phyloP scores from a whole-genome alignment of 2,888 invertebrate species.

The Caenorhabditis zanzibari region DNA sequence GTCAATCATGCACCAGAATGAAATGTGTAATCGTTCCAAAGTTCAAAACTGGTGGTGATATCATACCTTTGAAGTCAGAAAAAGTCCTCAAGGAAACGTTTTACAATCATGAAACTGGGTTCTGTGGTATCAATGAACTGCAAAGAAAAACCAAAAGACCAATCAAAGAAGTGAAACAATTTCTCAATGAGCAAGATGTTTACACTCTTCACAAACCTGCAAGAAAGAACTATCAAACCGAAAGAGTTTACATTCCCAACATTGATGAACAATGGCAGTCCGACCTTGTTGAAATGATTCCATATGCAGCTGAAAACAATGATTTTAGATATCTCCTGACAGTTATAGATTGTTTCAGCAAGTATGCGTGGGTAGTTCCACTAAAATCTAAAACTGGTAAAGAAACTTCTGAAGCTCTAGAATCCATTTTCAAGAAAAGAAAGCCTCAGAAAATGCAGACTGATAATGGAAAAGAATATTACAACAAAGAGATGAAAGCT shows the following conservation, averaged over 20 bases:
- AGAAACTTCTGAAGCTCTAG: constrained; percentile 71
- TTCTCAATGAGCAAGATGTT: constrained; percentile 71
- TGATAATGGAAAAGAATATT: constrained; percentile 74
- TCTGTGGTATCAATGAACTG: constrained; percentile 71
- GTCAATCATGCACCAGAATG: not conserved
- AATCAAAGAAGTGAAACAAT: constrained; percentile 64
- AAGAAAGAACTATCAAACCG: constrained; percentile 66
- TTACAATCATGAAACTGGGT: constrained; percentile 66
- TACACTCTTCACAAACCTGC: constrained; percentile 73
- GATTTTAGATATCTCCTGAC: constrained; percentile 65
- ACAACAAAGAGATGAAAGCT: constrained; percentile 64
- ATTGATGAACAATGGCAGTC: constrained; percentile 75
- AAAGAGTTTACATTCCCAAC: constrained; percentile 66
- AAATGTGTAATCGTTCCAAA: constrained; percentile 2
- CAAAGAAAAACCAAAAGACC: constrained; percentile 55
- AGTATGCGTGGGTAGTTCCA: constrained; percentile 71
- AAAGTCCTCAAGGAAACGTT: constrained; percentile 49
- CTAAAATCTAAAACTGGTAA: constrained; percentile 73
- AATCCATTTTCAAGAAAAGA: constrained; percentile 66
- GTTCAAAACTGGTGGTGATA: not conserved
- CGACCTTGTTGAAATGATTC: constrained; percentile 74
- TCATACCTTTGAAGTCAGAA: not conserved
- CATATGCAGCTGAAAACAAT: constrained; percentile 71
- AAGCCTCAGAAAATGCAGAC: constrained; percentile 72
- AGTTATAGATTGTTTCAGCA: constrained; percentile 70